These are phyloP conservation scores for Candidula unifasciata DNA, from an alignment of 2,888 invertebrate species.

Conservation along the genomic window DNA sequence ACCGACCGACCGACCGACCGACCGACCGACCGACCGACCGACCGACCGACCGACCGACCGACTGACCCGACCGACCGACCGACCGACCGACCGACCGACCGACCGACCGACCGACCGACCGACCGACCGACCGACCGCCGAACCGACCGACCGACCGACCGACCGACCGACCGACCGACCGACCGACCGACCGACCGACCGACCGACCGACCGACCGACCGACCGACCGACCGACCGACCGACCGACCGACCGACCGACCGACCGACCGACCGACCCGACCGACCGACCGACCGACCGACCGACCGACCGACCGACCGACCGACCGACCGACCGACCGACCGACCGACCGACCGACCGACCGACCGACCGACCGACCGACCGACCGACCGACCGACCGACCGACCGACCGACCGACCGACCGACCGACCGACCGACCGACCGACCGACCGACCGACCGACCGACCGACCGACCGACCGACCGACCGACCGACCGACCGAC, in stretches of 20 bases:
- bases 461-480: background rate
- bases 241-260: conserved; percentile 15
- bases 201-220: conserved; percentile 8
- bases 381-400: conserved; percentile 15
- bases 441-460: conserved; percentile 15
- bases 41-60: conserved; percentile 15
- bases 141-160: conserved; percentile 15
- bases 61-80: no score
- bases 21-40: conserved; percentile 15
- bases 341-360: conserved; percentile 15
- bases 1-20: conserved; percentile 15
- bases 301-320: conserved; percentile 15
- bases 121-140: no score
- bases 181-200: conserved; percentile 1
- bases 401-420: conserved; percentile 15
- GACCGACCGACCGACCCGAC: conserved; percentile 13
- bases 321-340: conserved; percentile 15
- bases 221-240: conserved; percentile 15
- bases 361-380: conserved; percentile 15
- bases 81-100: conserved; percentile 15
- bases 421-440: conserved; percentile 15
- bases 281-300: no score
- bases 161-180: conserved; percentile 15
- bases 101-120: conserved; percentile 15
- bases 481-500: conserved; percentile 15